These are phyloP conservation scores for Callipepla californica DNA, from an alignment of 2,113 vertebrate species.

Conservation along the genomic window DNA sequence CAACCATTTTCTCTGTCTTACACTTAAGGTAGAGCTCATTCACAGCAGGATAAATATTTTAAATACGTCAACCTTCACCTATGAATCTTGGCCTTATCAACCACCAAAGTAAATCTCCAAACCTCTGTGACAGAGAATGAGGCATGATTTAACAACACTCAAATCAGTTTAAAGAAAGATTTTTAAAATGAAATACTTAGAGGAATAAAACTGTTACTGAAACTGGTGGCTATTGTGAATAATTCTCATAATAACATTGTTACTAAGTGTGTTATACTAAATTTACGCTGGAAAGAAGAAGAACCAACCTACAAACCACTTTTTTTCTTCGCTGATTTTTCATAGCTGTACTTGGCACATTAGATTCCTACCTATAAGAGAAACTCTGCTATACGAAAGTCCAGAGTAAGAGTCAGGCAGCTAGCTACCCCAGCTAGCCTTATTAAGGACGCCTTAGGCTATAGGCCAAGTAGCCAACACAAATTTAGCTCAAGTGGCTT, in stretches of 20 bases:
- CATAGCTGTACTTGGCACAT: neutral
- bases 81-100: slow-evolving; percentile 49
- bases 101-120: slow-evolving; percentile 45
- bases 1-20: neutral
- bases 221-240: neutral
- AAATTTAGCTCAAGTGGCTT: neutral
- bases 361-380: neutral
- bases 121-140: slow-evolving; percentile 20
- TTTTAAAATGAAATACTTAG: neutral
- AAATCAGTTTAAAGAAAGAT: slow-evolving; percentile 47
- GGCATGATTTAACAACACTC: slow-evolving; percentile 44
- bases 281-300: neutral
- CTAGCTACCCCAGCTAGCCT: neutral
- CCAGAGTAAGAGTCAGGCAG: neutral
- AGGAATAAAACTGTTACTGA: neutral
- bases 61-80: slow-evolving; percentile 24
- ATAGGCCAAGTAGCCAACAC: neutral
- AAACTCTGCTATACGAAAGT: neutral
- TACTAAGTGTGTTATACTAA: neutral
- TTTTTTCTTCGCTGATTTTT: neutral
- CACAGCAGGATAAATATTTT: slow-evolving; percentile 48
- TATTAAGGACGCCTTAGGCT: neutral
- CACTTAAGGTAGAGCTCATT: slow-evolving; percentile 7
- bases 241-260: neutral
- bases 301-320: neutral